These are phyloP conservation scores for Dichetophora obliterata DNA, from an alignment of 2,888 invertebrate species.

Conservation along the genomic window DNA sequence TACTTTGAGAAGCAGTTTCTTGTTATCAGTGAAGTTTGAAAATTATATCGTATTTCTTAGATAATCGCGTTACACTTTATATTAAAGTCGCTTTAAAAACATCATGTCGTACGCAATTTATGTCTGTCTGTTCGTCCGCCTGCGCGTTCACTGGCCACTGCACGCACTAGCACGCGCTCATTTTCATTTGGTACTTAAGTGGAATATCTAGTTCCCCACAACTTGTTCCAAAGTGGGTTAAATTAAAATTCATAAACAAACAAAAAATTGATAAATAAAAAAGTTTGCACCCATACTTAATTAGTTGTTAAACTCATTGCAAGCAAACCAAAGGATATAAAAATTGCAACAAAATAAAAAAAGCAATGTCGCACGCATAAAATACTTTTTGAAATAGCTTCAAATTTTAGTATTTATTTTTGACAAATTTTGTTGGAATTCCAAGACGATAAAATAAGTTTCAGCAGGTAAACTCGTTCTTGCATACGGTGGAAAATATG, in stretches of 20 bases:
- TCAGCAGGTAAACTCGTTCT: no score
- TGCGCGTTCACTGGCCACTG: not conserved
- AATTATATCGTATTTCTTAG: not conserved
- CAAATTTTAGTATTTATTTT: not conserved
- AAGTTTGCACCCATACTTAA: conserved; percentile 33
- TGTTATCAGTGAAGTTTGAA: conserved; percentile 34
- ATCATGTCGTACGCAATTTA: not conserved
- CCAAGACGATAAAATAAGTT: no score
- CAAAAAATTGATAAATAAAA: conserved; percentile 25
- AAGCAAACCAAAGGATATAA: not conserved
- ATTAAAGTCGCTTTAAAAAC: conserved; percentile 11
- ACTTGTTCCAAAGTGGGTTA: conserved; percentile 48
- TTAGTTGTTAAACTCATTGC: conserved; percentile 14
- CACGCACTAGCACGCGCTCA: conserved; percentile 10
- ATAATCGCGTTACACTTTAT: not conserved
- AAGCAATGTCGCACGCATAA: not conserved
- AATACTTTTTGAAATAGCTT: not conserved
- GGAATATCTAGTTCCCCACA: conserved; percentile 50
- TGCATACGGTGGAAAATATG: no score
- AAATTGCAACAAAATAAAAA: no score
- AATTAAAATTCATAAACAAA: conserved; percentile 42
- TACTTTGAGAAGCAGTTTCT: not conserved
- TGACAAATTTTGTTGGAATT: not conserved
- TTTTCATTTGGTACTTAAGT: conserved; percentile 45
- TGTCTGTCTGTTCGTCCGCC: not conserved